Percentiles rank a stretch among this genome's conserved stretches.
Evolutionary conservation across 2,797 vertebrate species (phyloP).

Genomic region (Tenualosa thibaudeaui): DNA sequence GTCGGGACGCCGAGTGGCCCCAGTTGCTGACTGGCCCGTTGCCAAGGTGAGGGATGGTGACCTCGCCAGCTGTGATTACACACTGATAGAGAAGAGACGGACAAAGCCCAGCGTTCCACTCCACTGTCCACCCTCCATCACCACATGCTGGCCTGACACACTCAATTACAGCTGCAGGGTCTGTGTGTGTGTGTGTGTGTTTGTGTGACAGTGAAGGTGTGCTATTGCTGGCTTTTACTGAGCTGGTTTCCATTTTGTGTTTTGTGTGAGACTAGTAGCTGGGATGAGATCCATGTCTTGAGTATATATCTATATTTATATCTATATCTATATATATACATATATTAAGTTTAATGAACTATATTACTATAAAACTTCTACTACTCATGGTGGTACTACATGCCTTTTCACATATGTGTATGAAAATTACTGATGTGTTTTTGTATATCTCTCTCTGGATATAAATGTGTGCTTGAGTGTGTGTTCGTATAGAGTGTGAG

Average conservation of each 20-base stretch:
- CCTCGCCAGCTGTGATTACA: constrained; percentile 43
- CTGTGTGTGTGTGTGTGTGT: background rate
- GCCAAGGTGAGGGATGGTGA: constrained; percentile 26
- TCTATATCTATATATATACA: no score
- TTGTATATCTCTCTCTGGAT: background rate
- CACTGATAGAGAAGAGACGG: constrained; percentile 25
- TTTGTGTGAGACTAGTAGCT: background rate
- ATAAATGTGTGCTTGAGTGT: background rate
- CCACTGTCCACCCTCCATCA: constrained; percentile 41
- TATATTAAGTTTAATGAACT: no score
- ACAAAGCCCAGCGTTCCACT: constrained; percentile 29
- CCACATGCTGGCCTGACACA: constrained; percentile 46
- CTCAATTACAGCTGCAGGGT: constrained; percentile 44
- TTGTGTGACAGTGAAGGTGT: background rate
- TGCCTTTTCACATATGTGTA: background rate
- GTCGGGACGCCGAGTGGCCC: background rate
- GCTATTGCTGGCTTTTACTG: background rate
- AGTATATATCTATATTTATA: no score
- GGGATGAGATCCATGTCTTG: background rate
- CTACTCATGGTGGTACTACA: background rate
- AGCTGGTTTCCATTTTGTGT: background rate
- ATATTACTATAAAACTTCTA: background rate
- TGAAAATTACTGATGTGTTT: no score
- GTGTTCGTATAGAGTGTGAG: background rate
- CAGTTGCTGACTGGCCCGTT: constrained; percentile 18